A percentile compares a stretch with the other conserved stretches of the same genome.
phyloP scores from a whole-genome alignment of 2,797 vertebrate genomes.

The Enoplosus armatus region DNA sequence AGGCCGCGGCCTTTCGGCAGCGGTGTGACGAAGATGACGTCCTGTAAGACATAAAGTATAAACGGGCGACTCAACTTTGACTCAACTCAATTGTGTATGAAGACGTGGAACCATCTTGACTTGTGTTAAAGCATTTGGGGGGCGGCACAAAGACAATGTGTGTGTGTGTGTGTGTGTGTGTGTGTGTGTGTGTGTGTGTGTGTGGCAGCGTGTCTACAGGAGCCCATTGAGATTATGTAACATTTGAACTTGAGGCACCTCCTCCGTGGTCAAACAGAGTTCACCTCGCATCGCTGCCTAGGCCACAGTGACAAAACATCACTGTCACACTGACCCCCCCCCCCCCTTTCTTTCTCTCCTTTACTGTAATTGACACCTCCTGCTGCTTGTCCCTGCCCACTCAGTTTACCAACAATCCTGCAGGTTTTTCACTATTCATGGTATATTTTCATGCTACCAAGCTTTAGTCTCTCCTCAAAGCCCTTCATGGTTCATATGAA shows the following conservation, averaged over 20 bases:
- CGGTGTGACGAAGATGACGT: neutral
- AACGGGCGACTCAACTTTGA: no score
- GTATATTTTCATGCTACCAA: no score
- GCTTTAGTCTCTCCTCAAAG: no score
- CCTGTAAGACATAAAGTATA: neutral
- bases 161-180: neutral
- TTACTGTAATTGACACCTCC: conserved; percentile 17
- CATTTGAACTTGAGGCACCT: conserved; percentile 57
- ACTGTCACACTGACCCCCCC: neutral
- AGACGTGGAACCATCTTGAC: neutral
- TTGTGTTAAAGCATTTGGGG: neutral
- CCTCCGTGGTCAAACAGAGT: conserved; percentile 55
- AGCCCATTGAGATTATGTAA: conserved; percentile 48
- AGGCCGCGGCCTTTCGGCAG: neutral
- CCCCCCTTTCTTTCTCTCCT: neutral
- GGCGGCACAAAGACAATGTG: neutral
- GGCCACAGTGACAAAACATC: conserved; percentile 17
- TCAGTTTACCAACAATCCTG: neutral
- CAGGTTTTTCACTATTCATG: no score
- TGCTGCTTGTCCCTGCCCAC: neutral
- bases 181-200: conserved; percentile 15
- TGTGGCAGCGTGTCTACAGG: conserved; percentile 4
- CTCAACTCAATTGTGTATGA: no score
- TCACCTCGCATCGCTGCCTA: conserved; percentile 26
- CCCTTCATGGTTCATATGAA: no score